Evolutionary conservation across 1,140 invertebrate genomes (phyloP).

Genomic region (Cotesia glomerata): DNA sequence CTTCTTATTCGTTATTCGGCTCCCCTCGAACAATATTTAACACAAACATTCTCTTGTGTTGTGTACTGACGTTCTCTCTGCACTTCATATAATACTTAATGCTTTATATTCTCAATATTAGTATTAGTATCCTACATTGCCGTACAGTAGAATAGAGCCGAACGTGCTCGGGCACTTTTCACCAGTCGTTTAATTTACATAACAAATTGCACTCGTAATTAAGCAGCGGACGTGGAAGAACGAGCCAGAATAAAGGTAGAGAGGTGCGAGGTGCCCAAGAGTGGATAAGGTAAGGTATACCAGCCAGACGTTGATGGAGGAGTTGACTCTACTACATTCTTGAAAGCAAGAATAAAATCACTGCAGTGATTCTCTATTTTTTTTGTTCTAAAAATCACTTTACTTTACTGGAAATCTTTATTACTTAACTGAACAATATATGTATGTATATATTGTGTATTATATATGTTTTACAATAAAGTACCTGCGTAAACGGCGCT

Average conservation of each 20-base stretch:
- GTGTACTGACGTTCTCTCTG: neutral
- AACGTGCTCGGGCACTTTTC: constrained; percentile 32
- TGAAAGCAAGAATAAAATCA: no score
- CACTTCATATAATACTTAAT: neutral
- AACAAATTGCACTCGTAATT: constrained; percentile 40
- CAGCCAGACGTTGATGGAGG: no score
- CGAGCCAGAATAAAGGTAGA: neutral
- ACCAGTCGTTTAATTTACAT: constrained; percentile 40
- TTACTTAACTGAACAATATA: no score
- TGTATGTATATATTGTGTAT: constrained; percentile 3
- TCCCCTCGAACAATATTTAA: neutral
- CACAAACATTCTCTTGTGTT: no score
- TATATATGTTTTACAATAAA: neutral
- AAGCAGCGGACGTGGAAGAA: constrained; percentile 23
- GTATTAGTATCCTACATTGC: no score
- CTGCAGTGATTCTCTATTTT: no score
- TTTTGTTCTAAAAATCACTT: no score
- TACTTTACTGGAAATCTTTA: no score
- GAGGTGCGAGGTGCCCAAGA: neutral
- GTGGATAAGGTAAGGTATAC: no score
- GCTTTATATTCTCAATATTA: no score
- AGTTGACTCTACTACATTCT: no score
- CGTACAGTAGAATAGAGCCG: neutral
- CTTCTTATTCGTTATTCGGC: neutral
- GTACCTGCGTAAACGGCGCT: constrained; percentile 56